phyloP scores from a whole-genome alignment of 2,113 vertebrate genomes.

The Turnix velox region DNA sequence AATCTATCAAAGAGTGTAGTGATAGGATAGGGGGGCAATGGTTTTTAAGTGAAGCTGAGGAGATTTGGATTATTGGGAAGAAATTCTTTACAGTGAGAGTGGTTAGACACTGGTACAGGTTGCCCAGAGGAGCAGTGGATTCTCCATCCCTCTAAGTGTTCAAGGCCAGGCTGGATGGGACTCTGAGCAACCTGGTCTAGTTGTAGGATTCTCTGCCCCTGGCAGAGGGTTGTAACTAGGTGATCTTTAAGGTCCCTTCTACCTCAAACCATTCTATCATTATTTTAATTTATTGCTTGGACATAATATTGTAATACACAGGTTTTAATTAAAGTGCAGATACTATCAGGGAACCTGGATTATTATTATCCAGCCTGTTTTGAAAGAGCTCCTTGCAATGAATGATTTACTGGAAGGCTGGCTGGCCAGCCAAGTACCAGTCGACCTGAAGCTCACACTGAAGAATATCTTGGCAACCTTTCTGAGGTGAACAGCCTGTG shows the following conservation, averaged over 20 bases:
- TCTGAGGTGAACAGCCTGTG: not conserved
- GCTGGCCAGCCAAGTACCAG: not conserved
- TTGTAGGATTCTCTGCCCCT: not conserved
- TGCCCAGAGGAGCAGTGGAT: not conserved
- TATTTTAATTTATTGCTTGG: not conserved
- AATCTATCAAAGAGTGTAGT: not conserved
- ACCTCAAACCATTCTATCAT: not conserved
- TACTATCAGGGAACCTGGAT: not conserved
- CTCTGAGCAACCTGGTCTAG: not conserved
- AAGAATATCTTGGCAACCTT: not conserved
- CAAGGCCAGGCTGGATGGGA: not conserved
- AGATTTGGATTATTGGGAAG: not conserved
- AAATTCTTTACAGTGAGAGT: not conserved
- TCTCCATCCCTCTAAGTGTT: not conserved
- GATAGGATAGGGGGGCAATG: not conserved
- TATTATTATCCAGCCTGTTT: not conserved
- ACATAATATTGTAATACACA: not conserved
- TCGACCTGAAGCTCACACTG: rapidly evolving
- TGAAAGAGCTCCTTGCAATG: not conserved
- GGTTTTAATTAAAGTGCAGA: not conserved
- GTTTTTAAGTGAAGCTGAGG: not conserved
- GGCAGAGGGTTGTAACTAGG: not conserved
- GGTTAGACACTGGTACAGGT: not conserved
- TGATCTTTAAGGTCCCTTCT: not conserved
- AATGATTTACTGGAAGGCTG: not conserved